phyloP scores from a whole-genome alignment of 2,797 vertebrate genomes.

The Ceryle rudis region DNA sequence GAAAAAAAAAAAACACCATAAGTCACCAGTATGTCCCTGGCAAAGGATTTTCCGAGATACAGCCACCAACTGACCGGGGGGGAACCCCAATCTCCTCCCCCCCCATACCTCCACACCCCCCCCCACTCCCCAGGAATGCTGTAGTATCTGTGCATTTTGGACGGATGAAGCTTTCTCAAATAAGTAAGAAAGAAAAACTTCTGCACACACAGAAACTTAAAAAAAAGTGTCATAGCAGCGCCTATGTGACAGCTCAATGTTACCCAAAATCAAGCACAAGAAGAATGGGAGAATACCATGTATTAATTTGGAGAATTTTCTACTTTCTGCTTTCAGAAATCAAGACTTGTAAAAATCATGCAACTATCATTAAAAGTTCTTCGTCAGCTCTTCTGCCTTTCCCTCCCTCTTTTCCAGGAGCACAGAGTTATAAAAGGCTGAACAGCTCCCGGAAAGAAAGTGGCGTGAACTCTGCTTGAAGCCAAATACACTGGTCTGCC shows the following conservation, averaged over 20 bases:
- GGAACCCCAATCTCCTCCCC: too few relatives aligned
- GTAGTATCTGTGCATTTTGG: not conserved
- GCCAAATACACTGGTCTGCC: not conserved
- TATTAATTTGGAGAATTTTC: not conserved
- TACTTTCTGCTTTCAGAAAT: not conserved
- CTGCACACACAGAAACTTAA: not conserved
- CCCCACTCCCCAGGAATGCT: not conserved
- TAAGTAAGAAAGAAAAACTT: not conserved
- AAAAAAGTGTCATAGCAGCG: not conserved
- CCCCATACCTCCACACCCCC: too few relatives aligned
- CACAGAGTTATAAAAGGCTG: not conserved
- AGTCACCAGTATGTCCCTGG: too few relatives aligned
- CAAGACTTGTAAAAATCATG: not conserved
- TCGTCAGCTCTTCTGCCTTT: not conserved
- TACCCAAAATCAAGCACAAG: not conserved
- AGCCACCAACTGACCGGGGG: too few relatives aligned
- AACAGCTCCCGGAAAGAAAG: not conserved
- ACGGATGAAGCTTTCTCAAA: not conserved
- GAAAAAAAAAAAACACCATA: too few relatives aligned
- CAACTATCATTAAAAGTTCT: not conserved
- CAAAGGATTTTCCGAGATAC: too few relatives aligned
- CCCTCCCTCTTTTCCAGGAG: not conserved
- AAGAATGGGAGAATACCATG: not conserved
- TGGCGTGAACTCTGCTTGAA: not conserved
- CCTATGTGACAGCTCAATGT: fast-evolving